Conservation (phyloP, 2,888 invertebrate species). For the Stenoptilia bipunctidactyla region DNA sequence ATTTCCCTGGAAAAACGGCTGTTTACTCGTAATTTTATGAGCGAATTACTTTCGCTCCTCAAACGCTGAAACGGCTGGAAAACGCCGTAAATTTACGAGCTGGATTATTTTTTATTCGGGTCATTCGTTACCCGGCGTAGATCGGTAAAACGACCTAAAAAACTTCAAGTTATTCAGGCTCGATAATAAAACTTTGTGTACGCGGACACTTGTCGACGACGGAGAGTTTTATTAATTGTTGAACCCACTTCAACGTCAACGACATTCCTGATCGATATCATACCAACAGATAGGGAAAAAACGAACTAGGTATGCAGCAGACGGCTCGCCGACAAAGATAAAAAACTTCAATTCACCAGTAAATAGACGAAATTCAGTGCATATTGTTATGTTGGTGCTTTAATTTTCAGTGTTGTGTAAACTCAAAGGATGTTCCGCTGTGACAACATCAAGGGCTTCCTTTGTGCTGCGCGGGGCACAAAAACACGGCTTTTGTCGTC, state of each 20-base stretch:
- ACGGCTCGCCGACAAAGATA: slow-evolving; percentile 54
- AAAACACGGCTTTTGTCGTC: slow-evolving; percentile 45
- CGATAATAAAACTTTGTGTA: slow-evolving; percentile 30
- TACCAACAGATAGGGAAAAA: slow-evolving; percentile 33
- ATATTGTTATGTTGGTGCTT: slow-evolving; percentile 56
- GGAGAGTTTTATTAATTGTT: slow-evolving; percentile 64
- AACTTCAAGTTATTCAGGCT: slow-evolving; percentile 1
- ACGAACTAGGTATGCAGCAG: slow-evolving; percentile 23
- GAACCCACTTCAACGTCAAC: slow-evolving; percentile 68
- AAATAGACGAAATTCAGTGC: slow-evolving; percentile 43
- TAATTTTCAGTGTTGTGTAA: slow-evolving; percentile 67
- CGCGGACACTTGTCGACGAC: slow-evolving; percentile 34
- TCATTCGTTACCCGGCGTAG: slow-evolving; percentile 36
- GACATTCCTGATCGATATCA: slow-evolving; percentile 59
- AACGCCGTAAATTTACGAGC: slow-evolving; percentile 51
- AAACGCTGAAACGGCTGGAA: slow-evolving; percentile 56
- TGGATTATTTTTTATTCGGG: slow-evolving; percentile 55
- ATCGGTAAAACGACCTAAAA: slow-evolving; percentile 18
- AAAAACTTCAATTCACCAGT: slow-evolving; percentile 36
- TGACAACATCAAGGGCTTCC: slow-evolving; percentile 44
- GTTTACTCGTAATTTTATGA: slow-evolving; percentile 67
- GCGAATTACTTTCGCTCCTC: slow-evolving; percentile 63
- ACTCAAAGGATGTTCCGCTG: slow-evolving; percentile 52
- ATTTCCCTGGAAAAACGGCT: slow-evolving; percentile 64
- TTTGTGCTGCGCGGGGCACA: slow-evolving; percentile 30